Evolutionary conservation across 2,888 invertebrate species (phyloP), one percentile per base, ranked within the genome.

Genomic region (Norana najaformis): DNA sequence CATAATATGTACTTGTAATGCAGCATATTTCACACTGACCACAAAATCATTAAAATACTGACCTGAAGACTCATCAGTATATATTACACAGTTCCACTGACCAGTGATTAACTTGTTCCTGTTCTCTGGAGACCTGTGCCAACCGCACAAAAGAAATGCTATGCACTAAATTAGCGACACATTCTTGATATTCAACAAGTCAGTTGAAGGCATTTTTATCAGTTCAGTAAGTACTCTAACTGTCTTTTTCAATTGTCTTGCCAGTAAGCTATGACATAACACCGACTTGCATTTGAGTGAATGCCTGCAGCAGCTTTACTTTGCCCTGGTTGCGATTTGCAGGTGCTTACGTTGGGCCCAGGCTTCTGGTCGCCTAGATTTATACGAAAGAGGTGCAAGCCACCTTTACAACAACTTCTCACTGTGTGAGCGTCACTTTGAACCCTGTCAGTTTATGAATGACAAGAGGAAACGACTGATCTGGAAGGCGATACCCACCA

Each of bases 391-490:
- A n/a, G 69, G 69, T n/a, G 69, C 69, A 11, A 69, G 69, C n/a
- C 69, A 69, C 35, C 85, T 85, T 36, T 37, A 85, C 85, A 37
- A 35, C 35, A 85, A 85, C 85, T 85, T 36, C 37, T 37, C 35
- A 8, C 36, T 85, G 36, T 85, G 85, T 23, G 85, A 37, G 16
- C 36, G 85, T 35, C 85, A 85, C 35, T 85, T 85, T 23, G 85
- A 85, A 5, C 36, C 35, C 1, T 35, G 34, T 37, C 85, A 85
- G 85, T 85, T 85, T 35, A 35, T 85, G 85, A 85, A 37, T 16
- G 85, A 69, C 69, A 69, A 69, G 69, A 69, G n/a, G 69, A 69
- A 69, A n/a, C 30, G 69, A 69, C 69, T 69, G 30, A 69, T 69
- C 30, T 69, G 69, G 69, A 69, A 69, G 11, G 69, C 69, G 69